These are phyloP conservation scores for Fundulus diaphanus DNA, from an alignment of 2,797 vertebrate species.

Conservation along the genomic window DNA sequence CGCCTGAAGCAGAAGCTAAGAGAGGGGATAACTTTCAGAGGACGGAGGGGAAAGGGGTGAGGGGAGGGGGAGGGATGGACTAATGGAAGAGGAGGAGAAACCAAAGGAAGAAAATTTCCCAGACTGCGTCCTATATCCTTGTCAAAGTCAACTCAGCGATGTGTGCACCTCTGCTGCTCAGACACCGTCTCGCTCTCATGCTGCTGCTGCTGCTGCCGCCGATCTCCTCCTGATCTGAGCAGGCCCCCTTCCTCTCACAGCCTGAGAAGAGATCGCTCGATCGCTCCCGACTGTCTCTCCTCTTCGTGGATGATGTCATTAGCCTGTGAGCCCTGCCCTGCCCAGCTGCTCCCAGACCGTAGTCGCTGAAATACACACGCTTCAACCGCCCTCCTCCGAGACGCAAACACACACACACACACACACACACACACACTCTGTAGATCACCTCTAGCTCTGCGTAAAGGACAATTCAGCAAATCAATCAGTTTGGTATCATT, in stretches of 20 bases:
- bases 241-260: constrained; percentile 65
- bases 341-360: constrained; percentile 79
- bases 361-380: constrained; percentile 82
- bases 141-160: constrained; percentile 57
- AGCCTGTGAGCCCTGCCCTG: constrained; percentile 83
- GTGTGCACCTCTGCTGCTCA: constrained; percentile 72
- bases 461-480: constrained; percentile 7
- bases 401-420: constrained; percentile 8
- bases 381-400: constrained; percentile 42
- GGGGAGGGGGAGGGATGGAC: constrained; percentile 51
- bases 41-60: constrained; percentile 42
- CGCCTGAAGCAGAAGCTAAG: constrained; percentile 71
- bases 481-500: background rate
- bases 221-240: constrained; percentile 58
- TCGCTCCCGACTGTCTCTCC: constrained; percentile 61
- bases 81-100: constrained; percentile 47
- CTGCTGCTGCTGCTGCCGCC: constrained; percentile 56
- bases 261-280: constrained; percentile 58
- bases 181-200: constrained; percentile 68
- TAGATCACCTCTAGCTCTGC: constrained; percentile 14
- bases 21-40: constrained; percentile 57
- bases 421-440: constrained; percentile 18
- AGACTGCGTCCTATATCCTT: constrained; percentile 66
- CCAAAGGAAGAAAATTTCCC: constrained; percentile 58
- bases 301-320: constrained; percentile 87